Conservation (phyloP, 2,797 vertebrate genomes). For the Nannoperca australis region DNA sequence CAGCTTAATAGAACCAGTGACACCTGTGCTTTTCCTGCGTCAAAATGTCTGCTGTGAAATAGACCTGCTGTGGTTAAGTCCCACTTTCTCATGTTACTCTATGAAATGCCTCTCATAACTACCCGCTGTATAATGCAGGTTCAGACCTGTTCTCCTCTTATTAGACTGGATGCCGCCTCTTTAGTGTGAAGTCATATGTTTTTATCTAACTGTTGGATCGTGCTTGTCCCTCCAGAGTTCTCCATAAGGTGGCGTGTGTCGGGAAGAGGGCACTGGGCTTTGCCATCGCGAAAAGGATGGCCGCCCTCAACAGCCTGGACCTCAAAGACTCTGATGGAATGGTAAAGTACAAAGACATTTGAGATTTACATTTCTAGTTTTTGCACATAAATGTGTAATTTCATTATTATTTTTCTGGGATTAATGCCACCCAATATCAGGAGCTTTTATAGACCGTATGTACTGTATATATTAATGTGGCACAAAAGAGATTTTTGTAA, state of each 20-base stretch:
- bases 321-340: slow-evolving; percentile 84
- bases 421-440: background rate
- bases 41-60: background rate
- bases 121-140: background rate
- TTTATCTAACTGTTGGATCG: background rate
- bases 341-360: slow-evolving; percentile 75
- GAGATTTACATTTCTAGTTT: accelerated
- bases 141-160: background rate
- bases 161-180: background rate
- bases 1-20: background rate
- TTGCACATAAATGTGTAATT: background rate
- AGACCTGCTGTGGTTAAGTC: background rate
- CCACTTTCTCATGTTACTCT: background rate
- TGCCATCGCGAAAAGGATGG: slow-evolving; percentile 84
- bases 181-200: background rate
- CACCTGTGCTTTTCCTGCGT: background rate
- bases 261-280: slow-evolving; percentile 87
- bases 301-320: slow-evolving; percentile 81
- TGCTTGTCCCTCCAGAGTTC: slow-evolving; percentile 72
- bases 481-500: too few relatives aligned
- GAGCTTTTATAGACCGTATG: background rate
- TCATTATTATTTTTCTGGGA: background rate
- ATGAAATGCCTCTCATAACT: background rate
- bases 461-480: too few relatives aligned
- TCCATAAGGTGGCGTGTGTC: slow-evolving; percentile 85